Percentiles rank a stretch among this genome's conserved stretches.
Evolutionary conservation across 1,140 invertebrate genomes (phyloP).

Genomic region (Lutraria rhynchaena): DNA sequence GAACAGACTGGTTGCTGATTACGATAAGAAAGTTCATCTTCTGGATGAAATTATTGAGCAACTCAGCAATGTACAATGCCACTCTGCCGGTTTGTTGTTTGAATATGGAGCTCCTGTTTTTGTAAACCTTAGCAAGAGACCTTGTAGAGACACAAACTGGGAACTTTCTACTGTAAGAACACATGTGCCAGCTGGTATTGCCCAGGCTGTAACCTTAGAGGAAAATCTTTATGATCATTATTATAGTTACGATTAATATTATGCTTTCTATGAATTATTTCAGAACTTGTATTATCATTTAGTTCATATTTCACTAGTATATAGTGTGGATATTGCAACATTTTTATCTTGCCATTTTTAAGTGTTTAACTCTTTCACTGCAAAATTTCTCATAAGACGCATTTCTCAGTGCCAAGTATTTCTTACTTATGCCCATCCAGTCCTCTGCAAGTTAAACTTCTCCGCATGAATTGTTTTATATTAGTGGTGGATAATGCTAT

Average conservation of each 20-base stretch:
- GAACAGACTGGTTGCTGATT: neutral
- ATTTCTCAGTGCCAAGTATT: too few species aligned
- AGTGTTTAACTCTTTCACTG: too few species aligned
- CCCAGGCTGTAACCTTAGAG: conserved; percentile 36
- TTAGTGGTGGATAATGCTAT: too few species aligned
- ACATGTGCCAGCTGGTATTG: conserved; percentile 19
- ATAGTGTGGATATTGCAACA: too few species aligned
- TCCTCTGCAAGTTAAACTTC: too few species aligned
- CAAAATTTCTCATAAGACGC: too few species aligned
- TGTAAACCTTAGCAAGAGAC: conserved; percentile 42
- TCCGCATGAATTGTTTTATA: too few species aligned
- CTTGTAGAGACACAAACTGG: conserved; percentile 10
- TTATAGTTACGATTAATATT: conserved; percentile 3
- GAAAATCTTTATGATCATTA: conserved; percentile 53
- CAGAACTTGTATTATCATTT: too few species aligned
- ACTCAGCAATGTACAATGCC: conserved; percentile 21
- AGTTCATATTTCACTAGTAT: too few species aligned
- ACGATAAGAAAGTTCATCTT: neutral
- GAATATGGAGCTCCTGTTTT: conserved; percentile 40
- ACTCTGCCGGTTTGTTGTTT: neutral
- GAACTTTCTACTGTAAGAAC: conserved; percentile 13
- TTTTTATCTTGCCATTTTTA: too few species aligned
- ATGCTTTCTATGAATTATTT: too few species aligned
- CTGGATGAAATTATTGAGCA: conserved; percentile 22
- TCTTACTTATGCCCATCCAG: too few species aligned